phyloP scores from a whole-genome alignment of 2,797 vertebrate genomes.

The Anomalospiza imberbis region DNA sequence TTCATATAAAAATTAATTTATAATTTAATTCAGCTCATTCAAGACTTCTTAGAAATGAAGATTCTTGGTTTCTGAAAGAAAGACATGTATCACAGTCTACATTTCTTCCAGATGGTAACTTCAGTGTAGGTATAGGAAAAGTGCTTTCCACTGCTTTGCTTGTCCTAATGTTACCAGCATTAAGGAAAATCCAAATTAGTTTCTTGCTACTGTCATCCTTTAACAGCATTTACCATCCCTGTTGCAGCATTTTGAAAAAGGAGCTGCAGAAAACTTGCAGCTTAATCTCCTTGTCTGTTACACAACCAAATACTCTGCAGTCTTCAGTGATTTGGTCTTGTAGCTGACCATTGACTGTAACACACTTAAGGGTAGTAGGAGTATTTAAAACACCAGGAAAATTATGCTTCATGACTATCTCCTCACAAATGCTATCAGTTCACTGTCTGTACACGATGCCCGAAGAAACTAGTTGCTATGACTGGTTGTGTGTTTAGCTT shows the following conservation, averaged over 20 bases:
- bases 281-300: background rate
- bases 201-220: background rate
- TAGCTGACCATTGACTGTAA: background rate
- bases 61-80: background rate
- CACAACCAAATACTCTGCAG: background rate
- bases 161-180: background rate
- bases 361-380: background rate
- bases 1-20: background rate
- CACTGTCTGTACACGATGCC: background rate
- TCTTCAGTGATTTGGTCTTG: background rate
- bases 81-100: background rate
- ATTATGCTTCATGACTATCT: background rate
- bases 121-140: background rate
- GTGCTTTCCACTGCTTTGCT: background rate
- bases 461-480: background rate
- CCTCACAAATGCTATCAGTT: background rate
- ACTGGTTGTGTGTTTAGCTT: background rate
- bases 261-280: background rate
- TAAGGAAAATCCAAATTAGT: background rate
- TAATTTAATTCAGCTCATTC: background rate
- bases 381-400: background rate
- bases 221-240: background rate
- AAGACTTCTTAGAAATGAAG: background rate
- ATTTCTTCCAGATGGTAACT: background rate
- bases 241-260: background rate